A percentile compares a stretch with the other conserved stretches of the same genome.
phyloP scores from a whole-genome alignment of 1,140 invertebrate species.

The Euura saliciscinereae region DNA sequence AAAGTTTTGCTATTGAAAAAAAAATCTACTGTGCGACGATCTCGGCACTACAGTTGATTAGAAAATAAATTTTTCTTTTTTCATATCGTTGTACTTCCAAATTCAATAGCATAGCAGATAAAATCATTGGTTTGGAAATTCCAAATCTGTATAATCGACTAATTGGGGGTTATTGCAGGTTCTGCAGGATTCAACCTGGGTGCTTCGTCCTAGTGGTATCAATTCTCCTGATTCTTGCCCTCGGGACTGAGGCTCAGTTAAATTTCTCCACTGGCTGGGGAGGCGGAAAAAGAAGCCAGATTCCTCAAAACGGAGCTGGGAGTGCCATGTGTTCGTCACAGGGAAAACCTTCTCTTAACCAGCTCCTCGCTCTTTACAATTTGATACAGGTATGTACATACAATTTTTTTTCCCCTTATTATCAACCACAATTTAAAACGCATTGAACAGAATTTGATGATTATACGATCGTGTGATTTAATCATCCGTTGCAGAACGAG shows the following conservation, averaged over 20 bases:
- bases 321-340: slow-evolving; percentile 17
- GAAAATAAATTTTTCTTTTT: too few relatives aligned
- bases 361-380: slow-evolving; percentile 37
- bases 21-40: too few relatives aligned
- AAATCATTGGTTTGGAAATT: too few relatives aligned
- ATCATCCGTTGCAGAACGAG: slow-evolving; percentile 27
- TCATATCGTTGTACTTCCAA: too few relatives aligned
- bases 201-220: slow-evolving; percentile 30
- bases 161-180: slow-evolving; percentile 20
- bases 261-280: slow-evolving; percentile 54
- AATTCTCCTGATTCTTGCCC: slow-evolving; percentile 30
- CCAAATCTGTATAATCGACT: background rate
- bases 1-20: too few relatives aligned
- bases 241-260: slow-evolving; percentile 40
- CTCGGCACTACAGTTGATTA: too few relatives aligned
- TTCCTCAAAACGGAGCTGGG: slow-evolving; percentile 25
- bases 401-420: background rate
- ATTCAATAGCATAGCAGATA: too few relatives aligned
- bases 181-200: slow-evolving; percentile 22
- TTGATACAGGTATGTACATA: slow-evolving; percentile 36
- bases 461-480: background rate
- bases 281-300: slow-evolving; percentile 40
- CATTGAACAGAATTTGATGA: slow-evolving; percentile 6
- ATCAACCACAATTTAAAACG: slow-evolving; percentile 6
- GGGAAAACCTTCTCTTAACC: slow-evolving; percentile 28